These are phyloP conservation scores for Rugalucina vietnamica DNA, from an alignment of 2,888 invertebrate genomes.

Conservation along the genomic window DNA sequence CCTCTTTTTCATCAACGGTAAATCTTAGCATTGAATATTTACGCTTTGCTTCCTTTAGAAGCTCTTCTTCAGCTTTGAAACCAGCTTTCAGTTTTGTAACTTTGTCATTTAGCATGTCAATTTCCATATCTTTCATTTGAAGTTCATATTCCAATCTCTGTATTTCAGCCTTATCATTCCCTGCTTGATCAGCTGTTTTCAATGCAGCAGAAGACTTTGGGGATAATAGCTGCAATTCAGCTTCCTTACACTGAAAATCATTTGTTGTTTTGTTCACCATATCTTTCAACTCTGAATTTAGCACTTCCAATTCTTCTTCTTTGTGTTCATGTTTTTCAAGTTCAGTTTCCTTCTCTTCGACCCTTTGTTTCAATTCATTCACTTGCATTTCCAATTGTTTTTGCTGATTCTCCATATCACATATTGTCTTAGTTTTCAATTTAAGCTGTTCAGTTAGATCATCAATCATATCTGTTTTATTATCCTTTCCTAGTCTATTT, in stretches of 20 bases:
- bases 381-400: conserved; percentile 43
- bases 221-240: conserved; percentile 47
- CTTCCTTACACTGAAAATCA: conserved; percentile 60
- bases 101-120: conserved; percentile 37
- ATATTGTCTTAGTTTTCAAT: conserved; percentile 31
- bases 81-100: conserved; percentile 39
- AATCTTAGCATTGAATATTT: conserved; percentile 46
- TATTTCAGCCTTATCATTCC: neutral
- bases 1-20: conserved; percentile 47
- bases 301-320: conserved; percentile 85
- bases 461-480: neutral
- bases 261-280: conserved; percentile 66
- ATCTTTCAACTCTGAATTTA: conserved; percentile 62
- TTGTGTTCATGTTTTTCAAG: conserved; percentile 84
- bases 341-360: conserved; percentile 40
- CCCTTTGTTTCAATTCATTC: conserved; percentile 27
- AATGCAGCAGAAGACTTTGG: conserved; percentile 37
- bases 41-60: conserved; percentile 38
- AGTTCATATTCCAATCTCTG: conserved; percentile 33
- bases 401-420: conserved; percentile 41
- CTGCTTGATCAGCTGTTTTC: conserved; percentile 8
- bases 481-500: conserved; percentile 30
- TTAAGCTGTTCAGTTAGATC: conserved; percentile 47
- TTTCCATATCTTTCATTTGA: conserved; percentile 42
- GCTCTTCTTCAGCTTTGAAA: conserved; percentile 46